Base-by-base conservation (phyloP, 2,888 invertebrate genomes). In the Rhamphomyia laevipes region DNA sequence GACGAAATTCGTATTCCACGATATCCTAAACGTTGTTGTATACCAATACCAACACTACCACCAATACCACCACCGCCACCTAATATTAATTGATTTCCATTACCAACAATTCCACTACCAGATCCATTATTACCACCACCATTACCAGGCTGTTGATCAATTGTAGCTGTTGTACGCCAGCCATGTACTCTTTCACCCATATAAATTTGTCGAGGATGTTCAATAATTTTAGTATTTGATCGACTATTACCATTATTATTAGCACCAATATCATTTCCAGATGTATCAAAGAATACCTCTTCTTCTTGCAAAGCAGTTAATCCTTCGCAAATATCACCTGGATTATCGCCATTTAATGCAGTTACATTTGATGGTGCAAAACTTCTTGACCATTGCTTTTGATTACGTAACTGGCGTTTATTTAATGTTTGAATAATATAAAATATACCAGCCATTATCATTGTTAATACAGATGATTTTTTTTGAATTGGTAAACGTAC, bases 1-100 rank as follows among this genome's bases (percentile, higher is more conserved):
- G 85, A 79, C 54, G 82, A 81, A 58, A 90, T 87, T 55, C 88
- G 76, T 42, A 75, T 75, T 17, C 82, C 80, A 10, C 86, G 86
- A 38, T 54, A 56, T 3, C 57, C 56, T 4, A 53, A 44, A 23
- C 55, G 45, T 50, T 59, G 56, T n/a, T 58, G 57, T 5, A 54
- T n/a, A n/a, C 31, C 30, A 31, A 15, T 5, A 23, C 43, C n/a
- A n/a, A 7, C 51, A 52, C 23, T 40, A n/a, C 33, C 17, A 42
- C 31, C 31, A 21, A 18, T 21, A 42, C 31, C 42, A 42, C 17
- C 31, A n/a, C 38, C 38, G 16, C 23, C 23, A 27, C 23, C 23
- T 27, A 27, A 27, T 27, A 27, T 27, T 27, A 45, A 18, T 16
- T 40, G 15, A 17, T 40, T 41, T n/a, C 40, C 16, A 38, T 16